These are phyloP conservation scores for Strigops habroptila DNA, from an alignment of 2,113 vertebrate species.

Conservation along the genomic window DNA sequence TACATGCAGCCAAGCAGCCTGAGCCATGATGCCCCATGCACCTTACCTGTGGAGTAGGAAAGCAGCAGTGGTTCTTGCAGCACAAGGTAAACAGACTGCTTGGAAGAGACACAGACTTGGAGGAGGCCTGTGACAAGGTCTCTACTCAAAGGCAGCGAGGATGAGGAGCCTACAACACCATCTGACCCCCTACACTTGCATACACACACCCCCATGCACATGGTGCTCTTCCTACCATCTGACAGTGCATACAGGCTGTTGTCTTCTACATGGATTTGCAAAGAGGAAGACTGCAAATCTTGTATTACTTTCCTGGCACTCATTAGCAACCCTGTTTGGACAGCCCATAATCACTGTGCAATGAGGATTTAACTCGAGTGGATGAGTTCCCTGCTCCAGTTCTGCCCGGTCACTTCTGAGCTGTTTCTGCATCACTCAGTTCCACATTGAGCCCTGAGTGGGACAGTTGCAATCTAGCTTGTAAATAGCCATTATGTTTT, in stretches of 20 bases:
- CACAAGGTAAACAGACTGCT: not conserved
- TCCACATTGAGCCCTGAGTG: accelerated
- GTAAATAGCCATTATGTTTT: not conserved
- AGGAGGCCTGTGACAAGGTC: not conserved
- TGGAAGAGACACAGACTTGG: not conserved
- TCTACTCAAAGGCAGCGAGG: not conserved
- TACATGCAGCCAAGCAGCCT: too few species aligned
- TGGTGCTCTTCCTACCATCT: not conserved
- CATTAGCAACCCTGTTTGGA: not conserved
- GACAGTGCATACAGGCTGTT: not conserved
- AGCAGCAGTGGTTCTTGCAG: not conserved
- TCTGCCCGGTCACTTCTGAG: not conserved
- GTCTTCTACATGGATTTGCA: not conserved
- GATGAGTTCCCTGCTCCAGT: not conserved
- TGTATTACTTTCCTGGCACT: not conserved
- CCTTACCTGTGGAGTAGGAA: not conserved
- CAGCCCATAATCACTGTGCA: not conserved
- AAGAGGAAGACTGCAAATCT: not conserved
- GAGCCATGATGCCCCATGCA: not conserved
- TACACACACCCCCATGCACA: not conserved
- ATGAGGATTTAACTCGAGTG: not conserved
- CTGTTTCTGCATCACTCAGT: not conserved
- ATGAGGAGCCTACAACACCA: not conserved
- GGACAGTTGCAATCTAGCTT: not conserved
- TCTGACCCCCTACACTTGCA: not conserved